Evolutionary conservation across 2,888 invertebrate genomes (phyloP), one percentile per base, ranked within the genome.

Genomic region (Cheilosia scutellata): DNA sequence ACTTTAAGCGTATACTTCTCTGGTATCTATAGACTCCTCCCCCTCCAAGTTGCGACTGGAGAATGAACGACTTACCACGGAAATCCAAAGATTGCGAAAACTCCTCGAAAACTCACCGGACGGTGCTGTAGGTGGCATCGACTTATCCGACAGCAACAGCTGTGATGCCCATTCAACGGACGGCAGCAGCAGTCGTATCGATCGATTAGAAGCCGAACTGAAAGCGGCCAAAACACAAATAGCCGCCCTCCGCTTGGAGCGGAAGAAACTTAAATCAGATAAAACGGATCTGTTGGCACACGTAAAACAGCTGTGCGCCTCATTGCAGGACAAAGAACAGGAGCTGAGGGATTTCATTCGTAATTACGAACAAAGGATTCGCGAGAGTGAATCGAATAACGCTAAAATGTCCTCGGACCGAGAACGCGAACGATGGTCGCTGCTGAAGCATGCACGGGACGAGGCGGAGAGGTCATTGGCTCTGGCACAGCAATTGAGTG

Each of bases 251-350:
- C 97, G 98, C 92, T 95, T 96, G 82, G 98, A 98, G 92, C 94
- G 98, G 86, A 97, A 98, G 92, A 95, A 97, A 88, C 94, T 98
- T 91, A 97, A 98, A 93, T 96, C 97, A 13, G 98, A 98, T 93
- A 98, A 98, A 93, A 96, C 96, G 91, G 98, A 98, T 93, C 94
- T 98, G 87, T 93, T 98, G 89, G 96, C 96, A 91, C 98, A 98
- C 93, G 98, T 98, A 95, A 98, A 98, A 92, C 98, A 98, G 91
- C 94, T 98, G 80, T 98, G 98, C 92, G 95, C 96, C 74, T 98
- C 98, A 7, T 94, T 98, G 83, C 98, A 98, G 93, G 98, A 98
- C 92, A 98, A 98, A 93, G 98, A 98, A 91, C 96, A 96, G 89
- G 98, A 98, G 92, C 93, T 98, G 79, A 94, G 98, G 79, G 98